phyloP scores from a whole-genome alignment of 1,140 invertebrate species.

The Drosophila sulfurigaster region DNA sequence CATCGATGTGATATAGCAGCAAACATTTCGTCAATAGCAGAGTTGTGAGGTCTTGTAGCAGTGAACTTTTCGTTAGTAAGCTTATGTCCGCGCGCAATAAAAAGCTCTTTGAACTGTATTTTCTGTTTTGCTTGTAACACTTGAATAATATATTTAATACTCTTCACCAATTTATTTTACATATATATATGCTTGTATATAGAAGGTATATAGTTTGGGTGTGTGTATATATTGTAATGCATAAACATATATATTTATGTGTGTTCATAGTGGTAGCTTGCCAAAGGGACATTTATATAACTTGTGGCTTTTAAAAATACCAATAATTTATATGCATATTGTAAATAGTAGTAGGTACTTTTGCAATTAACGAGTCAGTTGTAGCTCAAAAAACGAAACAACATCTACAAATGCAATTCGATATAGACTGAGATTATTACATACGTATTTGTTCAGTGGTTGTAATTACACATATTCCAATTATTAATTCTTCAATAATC shows the following conservation, averaged over 20 bases:
- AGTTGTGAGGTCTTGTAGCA: constrained; percentile 4
- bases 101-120: constrained; percentile 15
- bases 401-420: constrained; percentile 76
- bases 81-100: constrained; percentile 1
- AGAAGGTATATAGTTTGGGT: constrained; percentile 46
- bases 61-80: neutral
- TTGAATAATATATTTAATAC: constrained; percentile 72
- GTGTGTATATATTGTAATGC: constrained; percentile 58
- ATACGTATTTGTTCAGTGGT: constrained; percentile 58
- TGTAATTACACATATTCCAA: constrained; percentile 16
- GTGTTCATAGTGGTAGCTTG: constrained; percentile 59
- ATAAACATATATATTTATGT: constrained; percentile 56
- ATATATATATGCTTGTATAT: constrained; percentile 70
- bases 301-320: constrained; percentile 61
- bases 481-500: constrained; percentile 45
- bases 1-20: neutral
- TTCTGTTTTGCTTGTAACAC: constrained; percentile 47
- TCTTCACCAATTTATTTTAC: constrained; percentile 75
- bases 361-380: constrained; percentile 69
- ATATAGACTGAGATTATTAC: constrained; percentile 66
- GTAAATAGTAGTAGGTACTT: constrained; percentile 66
- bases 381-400: constrained; percentile 73
- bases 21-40: neutral
- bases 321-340: constrained; percentile 51
- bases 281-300: constrained; percentile 63